Base-by-base conservation (phyloP, 1,140 invertebrate genomes). In the Aphaenogaster ashmeadi region DNA sequence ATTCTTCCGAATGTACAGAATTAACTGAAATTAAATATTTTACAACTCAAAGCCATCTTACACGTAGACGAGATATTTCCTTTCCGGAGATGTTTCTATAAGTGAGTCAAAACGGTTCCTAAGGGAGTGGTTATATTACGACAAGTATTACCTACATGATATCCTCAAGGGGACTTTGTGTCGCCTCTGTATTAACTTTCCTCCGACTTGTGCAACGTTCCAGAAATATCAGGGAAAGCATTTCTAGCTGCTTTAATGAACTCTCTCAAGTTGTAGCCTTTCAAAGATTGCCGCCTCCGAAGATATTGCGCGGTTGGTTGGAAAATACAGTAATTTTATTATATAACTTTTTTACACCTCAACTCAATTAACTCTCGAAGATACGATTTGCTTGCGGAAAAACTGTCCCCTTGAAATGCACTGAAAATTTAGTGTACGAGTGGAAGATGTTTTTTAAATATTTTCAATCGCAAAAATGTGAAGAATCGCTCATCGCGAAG, bases 191-290 rank as follows among this genome's bases (percentile, higher is more conserved):
- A 84, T 75, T 84, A 84, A 84, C 54, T 84, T 84, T 41, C 54
- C 11, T 47, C 60, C 69, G 56, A 84, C 56, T 50, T 74, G 80
- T 41, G 69, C 80, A 38, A 27, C 41, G 80, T 75, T 36, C 54
- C 41, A 60, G 80, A 84, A 84, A 84, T 84, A 84, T 84, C 80
- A 75, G 44, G 27, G 54, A 75, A 74, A 84, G 69, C 69, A 84
- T 75, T 75, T 75, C 80, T 75, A 62, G 36, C 54, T 47, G 54
- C 80, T 84, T 60, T 84, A 84, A 84, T 84, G 80, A 84, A 84
- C 69, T 75, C 56, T 75, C n/a, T 27, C 41, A 47, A 75, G 38
- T 71, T 81, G 56, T 33, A n/a, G 41, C 69, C 69, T 75, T 33
- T 74, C 27, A 84, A 74, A 84, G 80, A 84, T 84, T 62, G 80